Base-by-base conservation (phyloP, 2,113 vertebrate species). In the Sula dactylatra region DNA sequence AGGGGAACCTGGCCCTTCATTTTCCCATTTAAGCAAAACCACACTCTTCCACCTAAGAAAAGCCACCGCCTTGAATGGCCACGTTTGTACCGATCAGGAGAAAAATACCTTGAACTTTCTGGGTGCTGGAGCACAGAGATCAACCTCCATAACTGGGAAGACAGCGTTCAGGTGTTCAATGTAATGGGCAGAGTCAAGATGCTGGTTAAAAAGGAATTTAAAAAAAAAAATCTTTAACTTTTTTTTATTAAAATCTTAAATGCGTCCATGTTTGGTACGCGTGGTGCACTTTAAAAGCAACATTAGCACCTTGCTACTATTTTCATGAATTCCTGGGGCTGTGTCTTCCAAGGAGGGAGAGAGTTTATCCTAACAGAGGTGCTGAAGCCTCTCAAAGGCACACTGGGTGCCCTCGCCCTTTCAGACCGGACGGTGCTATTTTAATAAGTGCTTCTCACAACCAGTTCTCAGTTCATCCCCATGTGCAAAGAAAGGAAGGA, bases 211-310 rank as follows among this genome's bases (percentile, higher is more conserved):
- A 73, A 66, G 4, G 56, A 34, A 52, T 42, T 45, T 45, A 4
- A 45, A 8, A 3, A 14, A 38, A 49, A 50, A 79, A 45, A 25
- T 2, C 11, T 2, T 7, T 36, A 26, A 50, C 1, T 47, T 32
- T 50, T 32, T n/a, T 58, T 32, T 3, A 2, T 12, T 9, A 16
- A 85, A 64, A 34, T 27, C 31, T 64, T 29, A 24, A 7, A 6
- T 3, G 14, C 54, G 32, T 12, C 49, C 2, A 0, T 5, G 26
- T 9, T 38, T 24, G 25, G 10, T 31, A 14, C 38, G 13, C 3
- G 47, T 5, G 19, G 16, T 25, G 49, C 9, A 2, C 12, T 55
- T 50, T 7, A 10, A 22, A 67, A n/a, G 45, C n/a, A n/a, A 9
- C 17, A 9, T 32, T 29, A 61, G 31, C 36, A 10, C 56, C 59